Conservation (phyloP, 23 tunicate genomes). For the Diplosoma virens region DNA sequence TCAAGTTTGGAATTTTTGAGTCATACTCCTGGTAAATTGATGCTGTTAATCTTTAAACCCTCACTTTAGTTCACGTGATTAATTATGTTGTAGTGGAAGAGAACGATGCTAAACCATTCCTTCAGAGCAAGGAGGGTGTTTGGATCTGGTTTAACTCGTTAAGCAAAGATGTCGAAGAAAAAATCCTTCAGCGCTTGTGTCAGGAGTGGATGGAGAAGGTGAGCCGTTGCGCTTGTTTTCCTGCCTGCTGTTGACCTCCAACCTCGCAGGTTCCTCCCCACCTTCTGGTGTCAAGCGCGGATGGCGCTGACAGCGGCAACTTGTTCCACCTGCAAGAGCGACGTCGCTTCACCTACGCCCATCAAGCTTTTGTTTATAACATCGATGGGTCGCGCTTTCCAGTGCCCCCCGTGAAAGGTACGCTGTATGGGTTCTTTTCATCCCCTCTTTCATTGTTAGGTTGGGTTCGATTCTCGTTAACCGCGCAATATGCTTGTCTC, state of each 20-base stretch:
- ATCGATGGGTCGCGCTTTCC: conserved; percentile 43
- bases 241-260: too few species aligned
- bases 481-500: too few species aligned
- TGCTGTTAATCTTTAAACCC: too few species aligned
- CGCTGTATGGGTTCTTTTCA: too few species aligned
- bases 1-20: conserved; percentile 27
- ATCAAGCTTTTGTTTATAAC: conserved; percentile 55
- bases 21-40: neutral
- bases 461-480: too few species aligned
- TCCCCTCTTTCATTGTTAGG: too few species aligned
- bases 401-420: conserved; percentile 71
- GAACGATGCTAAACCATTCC: neutral
- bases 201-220: conserved; percentile 2
- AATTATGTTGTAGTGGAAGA: neutral
- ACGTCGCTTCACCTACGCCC: conserved; percentile 29
- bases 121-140: neutral
- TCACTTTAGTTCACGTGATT: too few species aligned
- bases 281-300: neutral
- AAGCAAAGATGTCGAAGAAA: neutral
- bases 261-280: neutral
- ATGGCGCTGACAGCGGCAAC: neutral
- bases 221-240: neutral
- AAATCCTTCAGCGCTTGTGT: neutral
- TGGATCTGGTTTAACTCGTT: neutral
- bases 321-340: conserved; percentile 40